phyloP scores from a whole-genome alignment of 2,888 invertebrate species.

The Drosophila lutescens region DNA sequence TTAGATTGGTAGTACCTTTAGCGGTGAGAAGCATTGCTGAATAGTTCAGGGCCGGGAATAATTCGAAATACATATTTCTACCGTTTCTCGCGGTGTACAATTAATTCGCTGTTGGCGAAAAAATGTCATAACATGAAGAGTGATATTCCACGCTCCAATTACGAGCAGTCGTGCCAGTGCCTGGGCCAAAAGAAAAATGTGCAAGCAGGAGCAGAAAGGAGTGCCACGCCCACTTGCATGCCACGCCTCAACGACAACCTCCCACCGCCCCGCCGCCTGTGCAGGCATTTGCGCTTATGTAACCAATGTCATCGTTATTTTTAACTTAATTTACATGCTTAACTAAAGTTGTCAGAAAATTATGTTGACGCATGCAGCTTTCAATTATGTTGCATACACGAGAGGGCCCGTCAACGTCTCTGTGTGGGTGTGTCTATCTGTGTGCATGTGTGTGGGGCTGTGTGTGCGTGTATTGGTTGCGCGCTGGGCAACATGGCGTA shows the following conservation, averaged over 20 bases:
- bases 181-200: conserved; percentile 65
- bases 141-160: conserved; percentile 83
- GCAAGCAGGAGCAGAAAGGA: conserved; percentile 46
- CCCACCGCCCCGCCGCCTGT: conserved; percentile 19
- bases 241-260: not conserved
- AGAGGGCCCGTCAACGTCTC: conserved; percentile 34
- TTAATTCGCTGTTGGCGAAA: conserved; percentile 77
- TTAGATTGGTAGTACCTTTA: no score
- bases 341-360: conserved; percentile 80
- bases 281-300: conserved; percentile 69
- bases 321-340: conserved; percentile 80
- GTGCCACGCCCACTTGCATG: conserved; percentile 18
- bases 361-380: conserved; percentile 79
- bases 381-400: conserved; percentile 71
- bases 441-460: not conserved
- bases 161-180: conserved; percentile 70
- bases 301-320: conserved; percentile 80
- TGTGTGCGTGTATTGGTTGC: conserved; percentile 3
- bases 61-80: no score
- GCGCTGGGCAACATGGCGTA: conserved; percentile 53
- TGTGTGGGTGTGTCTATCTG: not conserved
- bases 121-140: conserved; percentile 83
- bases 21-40: no score
- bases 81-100: conserved; percentile 63
- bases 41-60: no score